Conservation (phyloP, 2,797 vertebrate species). For the Falco rusticolus region DNA sequence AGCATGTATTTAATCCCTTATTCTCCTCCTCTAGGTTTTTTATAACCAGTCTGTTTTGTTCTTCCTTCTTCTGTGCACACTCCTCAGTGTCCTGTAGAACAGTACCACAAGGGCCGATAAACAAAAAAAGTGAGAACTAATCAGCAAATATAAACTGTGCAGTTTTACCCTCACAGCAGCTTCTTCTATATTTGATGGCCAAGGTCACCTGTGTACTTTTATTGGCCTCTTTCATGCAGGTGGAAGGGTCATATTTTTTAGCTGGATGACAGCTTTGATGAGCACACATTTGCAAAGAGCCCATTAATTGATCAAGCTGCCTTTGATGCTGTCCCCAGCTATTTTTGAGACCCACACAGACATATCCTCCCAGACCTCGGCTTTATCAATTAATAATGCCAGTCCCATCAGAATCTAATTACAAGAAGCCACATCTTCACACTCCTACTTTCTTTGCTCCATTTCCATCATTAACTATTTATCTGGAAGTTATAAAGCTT, state of each 20-base stretch:
- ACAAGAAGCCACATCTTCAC: slow-evolving; percentile 93
- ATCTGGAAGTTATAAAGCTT: slow-evolving; percentile 90
- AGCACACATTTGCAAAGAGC: slow-evolving; percentile 90
- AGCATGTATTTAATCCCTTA: slow-evolving; percentile 85
- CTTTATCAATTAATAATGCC: slow-evolving; percentile 99
- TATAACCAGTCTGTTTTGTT: slow-evolving; percentile 84
- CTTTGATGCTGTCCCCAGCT: slow-evolving; percentile 98
- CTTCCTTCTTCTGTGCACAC: slow-evolving; percentile 82
- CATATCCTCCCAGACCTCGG: slow-evolving; percentile 86
- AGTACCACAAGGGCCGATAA: slow-evolving; percentile 80
- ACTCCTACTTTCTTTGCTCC: slow-evolving; percentile 86
- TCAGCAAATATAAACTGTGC: slow-evolving; percentile 85
- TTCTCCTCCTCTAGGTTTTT: slow-evolving; percentile 88
- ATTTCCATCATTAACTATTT: slow-evolving; percentile 97
- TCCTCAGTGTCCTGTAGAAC: slow-evolving; percentile 86
- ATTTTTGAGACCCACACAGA: slow-evolving; percentile 89
- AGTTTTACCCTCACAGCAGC: slow-evolving; percentile 78
- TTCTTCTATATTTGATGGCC: slow-evolving; percentile 84
- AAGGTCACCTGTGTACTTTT: slow-evolving; percentile 90
- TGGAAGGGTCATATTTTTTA: slow-evolving; percentile 84
- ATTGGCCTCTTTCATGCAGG: slow-evolving; percentile 84
- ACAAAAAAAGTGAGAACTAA: slow-evolving; percentile 81
- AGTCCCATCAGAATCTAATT: slow-evolving; percentile 97
- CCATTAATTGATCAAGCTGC: slow-evolving; percentile 95
- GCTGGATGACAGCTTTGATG: slow-evolving; percentile 95